phyloP scores from a whole-genome alignment of 2,888 invertebrate species.

The Eumacrocentrus americanus region DNA sequence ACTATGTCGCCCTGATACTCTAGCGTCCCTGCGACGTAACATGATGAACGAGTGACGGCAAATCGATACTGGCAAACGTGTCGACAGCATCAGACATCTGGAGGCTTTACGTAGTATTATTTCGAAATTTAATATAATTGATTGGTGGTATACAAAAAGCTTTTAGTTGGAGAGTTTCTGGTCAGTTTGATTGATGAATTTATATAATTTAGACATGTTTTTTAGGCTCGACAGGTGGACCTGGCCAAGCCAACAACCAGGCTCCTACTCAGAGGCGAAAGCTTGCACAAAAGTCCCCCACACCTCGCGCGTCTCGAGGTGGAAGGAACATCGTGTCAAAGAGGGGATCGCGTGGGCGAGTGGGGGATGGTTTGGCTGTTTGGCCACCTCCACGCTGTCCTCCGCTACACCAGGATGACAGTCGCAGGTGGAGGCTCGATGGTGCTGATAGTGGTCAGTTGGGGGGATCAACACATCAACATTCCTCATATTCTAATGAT shows the following conservation, averaged over 20 bases:
- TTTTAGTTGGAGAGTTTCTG: background rate
- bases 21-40: constrained; percentile 58
- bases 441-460: background rate
- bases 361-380: constrained; percentile 49
- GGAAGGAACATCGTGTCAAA: constrained; percentile 25
- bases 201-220: background rate
- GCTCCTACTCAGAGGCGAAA: constrained; percentile 47
- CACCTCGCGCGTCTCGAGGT: background rate
- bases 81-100: background rate
- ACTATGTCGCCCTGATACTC: constrained; percentile 55
- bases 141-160: too few species aligned
- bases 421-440: constrained; percentile 48
- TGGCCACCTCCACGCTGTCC: constrained; percentile 56
- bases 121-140: too few species aligned
- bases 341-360: constrained; percentile 42
- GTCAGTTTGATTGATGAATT: background rate
- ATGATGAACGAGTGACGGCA: constrained; percentile 60
- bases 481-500: too few species aligned
- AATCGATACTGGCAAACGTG: constrained; percentile 50
- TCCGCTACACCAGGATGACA: constrained; percentile 52
- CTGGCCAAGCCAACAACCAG: constrained; percentile 45
- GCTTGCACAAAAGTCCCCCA: constrained; percentile 38
- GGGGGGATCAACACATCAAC: background rate
- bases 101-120: too few species aligned
- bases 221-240: constrained; percentile 43